Evolutionary conservation across 2,888 invertebrate species (phyloP).

Genomic region (Chaetoderma sp.): DNA sequence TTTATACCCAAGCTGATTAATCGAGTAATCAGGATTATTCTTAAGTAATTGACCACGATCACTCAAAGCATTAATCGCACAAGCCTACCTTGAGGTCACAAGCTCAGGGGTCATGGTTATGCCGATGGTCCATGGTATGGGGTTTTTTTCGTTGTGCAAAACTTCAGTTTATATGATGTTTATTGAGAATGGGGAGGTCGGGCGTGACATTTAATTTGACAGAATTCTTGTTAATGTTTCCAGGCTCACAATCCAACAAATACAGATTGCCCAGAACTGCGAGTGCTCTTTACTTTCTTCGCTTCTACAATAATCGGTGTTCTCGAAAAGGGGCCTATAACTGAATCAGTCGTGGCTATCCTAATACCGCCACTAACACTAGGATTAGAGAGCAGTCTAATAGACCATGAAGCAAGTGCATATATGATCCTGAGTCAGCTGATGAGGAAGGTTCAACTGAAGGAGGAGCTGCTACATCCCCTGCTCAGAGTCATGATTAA

Average conservation of each 20-base stretch:
- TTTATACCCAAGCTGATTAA: too few species aligned
- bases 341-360: constrained; percentile 77
- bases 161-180: too few species aligned
- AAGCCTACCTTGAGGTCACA: too few species aligned
- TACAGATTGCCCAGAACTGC: constrained; percentile 70
- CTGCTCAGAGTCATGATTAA: constrained; percentile 76
- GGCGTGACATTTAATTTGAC: neutral
- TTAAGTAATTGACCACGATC: too few species aligned
- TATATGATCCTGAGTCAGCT: constrained; percentile 82
- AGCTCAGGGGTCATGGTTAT: too few species aligned
- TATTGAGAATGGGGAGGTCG: neutral
- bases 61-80: too few species aligned
- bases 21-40: too few species aligned
- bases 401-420: constrained; percentile 81
- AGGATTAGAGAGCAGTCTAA: constrained; percentile 77
- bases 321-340: constrained; percentile 64
- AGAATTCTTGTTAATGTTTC: neutral
- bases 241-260: neutral
- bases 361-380: constrained; percentile 80
- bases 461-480: constrained; percentile 73
- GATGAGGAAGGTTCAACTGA: constrained; percentile 76
- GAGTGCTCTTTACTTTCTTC: constrained; percentile 84
- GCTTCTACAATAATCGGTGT: constrained; percentile 81
- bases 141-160: too few species aligned
- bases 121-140: too few species aligned